Percentiles rank a stretch among this genome's conserved stretches.
Conservation (phyloP, 1,140 invertebrate species). For the Megalopta genalis region DNA sequence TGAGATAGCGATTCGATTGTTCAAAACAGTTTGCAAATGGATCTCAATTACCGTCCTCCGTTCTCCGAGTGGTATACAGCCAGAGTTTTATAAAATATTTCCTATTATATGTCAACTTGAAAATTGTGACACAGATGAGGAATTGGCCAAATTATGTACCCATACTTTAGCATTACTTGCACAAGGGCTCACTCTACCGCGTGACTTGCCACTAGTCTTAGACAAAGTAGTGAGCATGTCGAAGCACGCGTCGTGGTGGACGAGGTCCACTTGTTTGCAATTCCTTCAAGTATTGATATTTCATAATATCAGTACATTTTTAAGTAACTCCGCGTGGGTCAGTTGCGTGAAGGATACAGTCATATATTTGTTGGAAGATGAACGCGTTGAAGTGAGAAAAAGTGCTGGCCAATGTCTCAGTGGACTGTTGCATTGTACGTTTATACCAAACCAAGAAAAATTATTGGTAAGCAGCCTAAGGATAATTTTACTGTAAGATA, state of each 20-base stretch:
- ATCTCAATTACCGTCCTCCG: slow-evolving; percentile 79
- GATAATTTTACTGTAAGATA: background rate
- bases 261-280: slow-evolving; percentile 85
- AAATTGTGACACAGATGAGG: slow-evolving; percentile 89
- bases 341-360: slow-evolving; percentile 83
- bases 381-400: slow-evolving; percentile 88
- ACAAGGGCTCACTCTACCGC: slow-evolving; percentile 80
- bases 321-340: slow-evolving; percentile 82
- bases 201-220: slow-evolving; percentile 81
- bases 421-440: slow-evolving; percentile 92
- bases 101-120: slow-evolving; percentile 87
- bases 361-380: slow-evolving; percentile 84
- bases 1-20: slow-evolving; percentile 77
- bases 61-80: slow-evolving; percentile 78
- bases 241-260: slow-evolving; percentile 87
- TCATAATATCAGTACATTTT: slow-evolving; percentile 89
- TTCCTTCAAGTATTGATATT: slow-evolving; percentile 92
- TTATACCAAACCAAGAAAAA: slow-evolving; percentile 83
- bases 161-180: slow-evolving; percentile 85
- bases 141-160: slow-evolving; percentile 86
- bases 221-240: slow-evolving; percentile 79
- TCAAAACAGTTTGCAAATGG: slow-evolving; percentile 76
- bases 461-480: slow-evolving; percentile 79
- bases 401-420: slow-evolving; percentile 90
- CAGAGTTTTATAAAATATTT: slow-evolving; percentile 84